phyloP scores from a whole-genome alignment of 1,140 invertebrate species.

The Belonocnema kinseyi region DNA sequence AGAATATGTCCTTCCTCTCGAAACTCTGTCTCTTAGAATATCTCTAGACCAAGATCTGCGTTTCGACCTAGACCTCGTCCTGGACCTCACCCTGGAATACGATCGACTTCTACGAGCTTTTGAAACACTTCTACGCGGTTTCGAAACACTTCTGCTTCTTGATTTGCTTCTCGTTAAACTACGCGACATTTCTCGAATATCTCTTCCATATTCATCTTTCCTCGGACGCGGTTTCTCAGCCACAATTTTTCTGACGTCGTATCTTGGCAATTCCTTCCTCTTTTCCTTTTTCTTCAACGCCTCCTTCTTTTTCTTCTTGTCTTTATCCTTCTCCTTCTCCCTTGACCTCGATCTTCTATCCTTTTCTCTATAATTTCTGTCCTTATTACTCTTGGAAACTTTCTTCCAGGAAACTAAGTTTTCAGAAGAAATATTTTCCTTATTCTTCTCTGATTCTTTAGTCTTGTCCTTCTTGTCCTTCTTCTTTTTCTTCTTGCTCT shows the following conservation, averaged over 20 bases:
- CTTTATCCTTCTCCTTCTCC: conserved; percentile 66
- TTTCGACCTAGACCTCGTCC: conserved; percentile 57
- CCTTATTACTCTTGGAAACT: conserved; percentile 86
- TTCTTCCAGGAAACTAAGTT: conserved; percentile 84
- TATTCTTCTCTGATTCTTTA: conserved; percentile 78
- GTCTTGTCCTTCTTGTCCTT: conserved; percentile 66
- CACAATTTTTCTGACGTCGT: conserved; percentile 87
- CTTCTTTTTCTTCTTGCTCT: conserved; percentile 70
- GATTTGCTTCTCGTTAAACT: conserved; percentile 66
- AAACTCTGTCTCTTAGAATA: conserved; percentile 60
- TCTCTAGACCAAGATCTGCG: conserved; percentile 62
- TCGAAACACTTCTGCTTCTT: conserved; percentile 50
- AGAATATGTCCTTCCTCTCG: conserved; percentile 62
- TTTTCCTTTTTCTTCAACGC: conserved; percentile 83
- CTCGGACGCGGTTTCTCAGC: conserved; percentile 80
- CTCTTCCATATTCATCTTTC: conserved; percentile 89
- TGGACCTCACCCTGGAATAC: conserved; percentile 66
- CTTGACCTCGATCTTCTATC: conserved; percentile 72
- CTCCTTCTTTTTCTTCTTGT: conserved; percentile 84
- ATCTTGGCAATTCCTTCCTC: conserved; percentile 86
- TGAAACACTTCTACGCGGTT: conserved; percentile 38
- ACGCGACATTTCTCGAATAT: conserved; percentile 75
- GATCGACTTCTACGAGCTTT: conserved; percentile 61
- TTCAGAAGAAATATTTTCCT: conserved; percentile 76
- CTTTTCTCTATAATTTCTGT: conserved; percentile 87